Percentiles rank a stretch among this genome's conserved stretches.
phyloP scores from a whole-genome alignment of 2,888 invertebrate species.

The Raillietiella orientalis region DNA sequence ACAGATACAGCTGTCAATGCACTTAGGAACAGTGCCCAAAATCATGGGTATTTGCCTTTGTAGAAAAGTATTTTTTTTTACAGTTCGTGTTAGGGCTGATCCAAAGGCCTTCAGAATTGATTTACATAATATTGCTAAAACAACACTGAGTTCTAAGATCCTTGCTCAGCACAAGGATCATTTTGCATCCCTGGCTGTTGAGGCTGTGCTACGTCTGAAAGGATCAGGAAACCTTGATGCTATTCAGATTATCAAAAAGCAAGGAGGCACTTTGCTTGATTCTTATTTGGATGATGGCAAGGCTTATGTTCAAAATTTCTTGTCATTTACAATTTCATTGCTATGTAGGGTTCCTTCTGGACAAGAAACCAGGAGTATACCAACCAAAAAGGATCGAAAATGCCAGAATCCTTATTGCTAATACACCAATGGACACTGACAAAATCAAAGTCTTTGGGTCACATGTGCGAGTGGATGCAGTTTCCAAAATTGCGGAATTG shows the following conservation, averaged over 20 bases:
- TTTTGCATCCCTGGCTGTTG: constrained; percentile 77
- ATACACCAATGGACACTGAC: constrained; percentile 99
- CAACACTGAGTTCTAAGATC: constrained; percentile 92
- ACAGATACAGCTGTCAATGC: constrained; percentile 50
- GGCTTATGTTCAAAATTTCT: constrained; percentile 1
- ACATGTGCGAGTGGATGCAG: constrained; percentile 28
- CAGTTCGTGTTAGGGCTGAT: constrained; percentile 23
- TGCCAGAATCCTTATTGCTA: constrained; percentile 84
- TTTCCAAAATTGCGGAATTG: constrained; percentile 63
- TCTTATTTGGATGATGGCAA: constrained; percentile 58
- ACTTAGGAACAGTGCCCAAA: constrained; percentile 36
- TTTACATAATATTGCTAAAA: constrained; percentile 80
- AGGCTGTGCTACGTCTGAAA: constrained; percentile 74
- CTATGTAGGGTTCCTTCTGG: constrained; percentile 39
- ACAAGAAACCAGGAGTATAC: constrained; percentile 87
- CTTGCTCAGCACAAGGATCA: constrained; percentile 86
- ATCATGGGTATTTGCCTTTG: constrained; percentile 24
- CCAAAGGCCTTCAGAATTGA: constrained; percentile 46
- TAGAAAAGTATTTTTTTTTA: constrained; percentile 1
- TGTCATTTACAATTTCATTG: not conserved
- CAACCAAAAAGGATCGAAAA: constrained; percentile 87
- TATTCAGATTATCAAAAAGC: constrained; percentile 90
- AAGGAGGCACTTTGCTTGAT: constrained; percentile 67
- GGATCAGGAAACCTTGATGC: constrained; percentile 81
- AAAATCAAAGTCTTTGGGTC: constrained; percentile 97